Evolutionary conservation across 2,888 invertebrate genomes (phyloP).

Genomic region (Mythimna loreyi): DNA sequence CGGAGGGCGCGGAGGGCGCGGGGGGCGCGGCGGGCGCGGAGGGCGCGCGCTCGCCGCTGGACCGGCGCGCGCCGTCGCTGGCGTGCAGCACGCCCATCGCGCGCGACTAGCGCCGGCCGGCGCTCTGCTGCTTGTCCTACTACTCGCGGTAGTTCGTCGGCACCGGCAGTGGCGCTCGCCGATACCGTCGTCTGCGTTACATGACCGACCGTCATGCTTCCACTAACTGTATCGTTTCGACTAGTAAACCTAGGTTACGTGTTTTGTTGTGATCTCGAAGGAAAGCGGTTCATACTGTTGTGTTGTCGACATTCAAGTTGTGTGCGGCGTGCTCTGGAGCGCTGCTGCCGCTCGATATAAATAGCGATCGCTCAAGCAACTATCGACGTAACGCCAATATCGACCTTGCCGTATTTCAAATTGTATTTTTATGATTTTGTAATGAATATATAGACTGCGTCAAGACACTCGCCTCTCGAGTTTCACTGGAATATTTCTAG

Average conservation of each 20-base stretch:
- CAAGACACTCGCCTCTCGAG: conserved; percentile 57
- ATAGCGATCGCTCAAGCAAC: conserved; percentile 61
- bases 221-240: conserved; percentile 11
- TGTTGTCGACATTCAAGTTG: conserved; percentile 7
- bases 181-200: not conserved
- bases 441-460: conserved; percentile 60
- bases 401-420: conserved; percentile 63
- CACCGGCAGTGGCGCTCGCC: not conserved
- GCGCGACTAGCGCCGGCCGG: conserved; percentile 73
- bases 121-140: conserved; percentile 19
- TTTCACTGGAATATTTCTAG: conserved; percentile 51
- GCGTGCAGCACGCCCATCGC: conserved; percentile 87
- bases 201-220: not conserved
- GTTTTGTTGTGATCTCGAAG: conserved; percentile 40
- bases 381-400: conserved; percentile 51
- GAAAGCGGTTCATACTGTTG: not conserved
- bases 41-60: conserved; percentile 61
- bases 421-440: conserved; percentile 68
- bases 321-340: not conserved
- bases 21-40: conserved; percentile 31
- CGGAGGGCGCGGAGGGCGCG: conserved; percentile 35
- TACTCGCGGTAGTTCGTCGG: not conserved
- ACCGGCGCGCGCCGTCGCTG: conserved; percentile 72
- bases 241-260: conserved; percentile 45
- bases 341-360: conserved; percentile 50